Evolutionary conservation across 2,797 vertebrate genomes (phyloP).

Genomic region (Tenualosa ilisha): DNA sequence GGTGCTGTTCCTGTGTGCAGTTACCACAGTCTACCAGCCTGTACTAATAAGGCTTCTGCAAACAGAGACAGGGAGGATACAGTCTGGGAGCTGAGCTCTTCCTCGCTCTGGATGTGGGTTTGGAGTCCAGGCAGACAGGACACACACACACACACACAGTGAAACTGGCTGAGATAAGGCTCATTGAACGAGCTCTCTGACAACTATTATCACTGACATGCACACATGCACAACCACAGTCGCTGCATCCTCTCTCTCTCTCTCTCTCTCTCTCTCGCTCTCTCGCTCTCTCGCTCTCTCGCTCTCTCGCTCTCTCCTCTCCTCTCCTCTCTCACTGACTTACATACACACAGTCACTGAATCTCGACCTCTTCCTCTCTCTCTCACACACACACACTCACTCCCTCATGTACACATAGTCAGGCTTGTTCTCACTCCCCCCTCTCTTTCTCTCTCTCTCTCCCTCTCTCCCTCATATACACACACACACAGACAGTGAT

Average conservation of each 20-base stretch:
- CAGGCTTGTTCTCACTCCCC: no score
- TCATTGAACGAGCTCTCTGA: background rate
- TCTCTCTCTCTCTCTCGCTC: background rate
- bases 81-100: background rate
- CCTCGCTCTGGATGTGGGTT: background rate
- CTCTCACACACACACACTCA: background rate
- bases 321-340: background rate
- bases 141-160: background rate
- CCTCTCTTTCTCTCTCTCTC: background rate
- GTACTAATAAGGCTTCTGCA: background rate
- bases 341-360: no score
- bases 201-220: constrained; percentile 1
- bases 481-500: constrained; percentile 10
- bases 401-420: background rate
- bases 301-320: background rate
- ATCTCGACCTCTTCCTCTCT: background rate
- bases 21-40: background rate
- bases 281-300: no score
- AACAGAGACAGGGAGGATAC: background rate
- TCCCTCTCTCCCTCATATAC: background rate
- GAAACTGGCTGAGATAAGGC: background rate
- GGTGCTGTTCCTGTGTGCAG: background rate
- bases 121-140: background rate
- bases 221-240: background rate
- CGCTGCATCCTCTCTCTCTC: background rate